Evolutionary conservation across 2,888 invertebrate genomes (phyloP), one percentile per base, ranked within the genome.

Genomic region (Andrena bicolor): DNA sequence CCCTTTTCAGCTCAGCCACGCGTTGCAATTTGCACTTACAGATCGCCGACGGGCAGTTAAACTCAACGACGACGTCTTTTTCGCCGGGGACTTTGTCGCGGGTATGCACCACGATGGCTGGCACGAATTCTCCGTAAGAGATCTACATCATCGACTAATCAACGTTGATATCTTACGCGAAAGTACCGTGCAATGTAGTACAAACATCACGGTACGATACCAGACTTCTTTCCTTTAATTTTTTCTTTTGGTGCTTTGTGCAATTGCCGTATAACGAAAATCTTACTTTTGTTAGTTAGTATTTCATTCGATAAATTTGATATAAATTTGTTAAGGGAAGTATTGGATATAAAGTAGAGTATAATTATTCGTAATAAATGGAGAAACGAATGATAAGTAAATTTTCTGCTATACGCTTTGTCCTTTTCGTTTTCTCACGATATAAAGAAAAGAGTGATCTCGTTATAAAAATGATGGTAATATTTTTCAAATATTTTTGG

Each of bases 11-110:
- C 28, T 49, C 35, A 26, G 30, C 30, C 69, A 60, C 61, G 13
- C 64, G 71, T 83, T 60, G 75, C 80, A 86, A 86, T 82, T 84
- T 82, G 82, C 80, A 80, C 65, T 75, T 77, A 69, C 80, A 66
- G 85, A 85, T 82, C 58, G 82, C 72, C 35, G 10, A 28, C 30
- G 20, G 26, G 51, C 66, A 35, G 48, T 77, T 53, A 48, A 76
- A 76, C 69, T 80, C 75, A 68, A 16, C 70, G 63, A 61, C 73
- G 68, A 72, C 66, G 76, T 74, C 66, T 76, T 61, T 85, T 41
- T 77, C 61, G 10, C 32, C 56, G 30, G 30, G 30, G 58, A 60
- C 75, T 79, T 70, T 64, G 82, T 80, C 76, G 82, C 68, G 73
- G 69, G 23, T 73, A 49, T 7, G 35, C 63, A 5, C 48, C 28